phyloP scores from a whole-genome alignment of 2,797 vertebrate genomes.

The Amniataba percoides region DNA sequence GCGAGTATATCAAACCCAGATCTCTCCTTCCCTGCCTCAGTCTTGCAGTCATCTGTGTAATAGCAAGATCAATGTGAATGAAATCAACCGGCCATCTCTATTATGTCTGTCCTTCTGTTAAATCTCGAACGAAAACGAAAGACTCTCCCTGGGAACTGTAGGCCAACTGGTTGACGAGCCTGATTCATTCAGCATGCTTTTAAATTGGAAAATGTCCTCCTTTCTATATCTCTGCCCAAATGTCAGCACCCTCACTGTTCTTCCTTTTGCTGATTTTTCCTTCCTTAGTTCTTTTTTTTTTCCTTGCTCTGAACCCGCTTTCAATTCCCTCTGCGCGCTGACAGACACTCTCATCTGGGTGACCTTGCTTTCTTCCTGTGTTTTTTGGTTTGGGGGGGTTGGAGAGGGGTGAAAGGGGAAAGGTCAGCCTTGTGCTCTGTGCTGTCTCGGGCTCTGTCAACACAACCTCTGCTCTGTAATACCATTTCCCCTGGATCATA shows the following conservation, averaged over 20 bases:
- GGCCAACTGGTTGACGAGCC: constrained; percentile 56
- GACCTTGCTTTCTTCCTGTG: constrained; percentile 82
- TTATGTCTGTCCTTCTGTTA: constrained; percentile 67
- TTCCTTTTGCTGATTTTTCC: constrained; percentile 32
- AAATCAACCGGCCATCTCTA: constrained; percentile 72
- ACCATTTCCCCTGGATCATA: constrained; percentile 66
- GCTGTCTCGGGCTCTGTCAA: constrained; percentile 79
- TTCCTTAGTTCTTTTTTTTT: background rate
- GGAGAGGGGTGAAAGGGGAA: constrained; percentile 68
- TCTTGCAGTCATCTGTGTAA: constrained; percentile 75
- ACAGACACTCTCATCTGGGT: constrained; percentile 80
- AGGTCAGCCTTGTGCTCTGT: constrained; percentile 73
- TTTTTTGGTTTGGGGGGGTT: constrained; percentile 69
- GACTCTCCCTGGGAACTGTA: constrained; percentile 40
- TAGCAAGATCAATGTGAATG: constrained; percentile 71
- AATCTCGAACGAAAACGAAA: constrained; percentile 55
- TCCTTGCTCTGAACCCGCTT: constrained; percentile 62
- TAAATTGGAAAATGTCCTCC: constrained; percentile 61
- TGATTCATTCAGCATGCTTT: constrained; percentile 68
- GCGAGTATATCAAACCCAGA: constrained; percentile 73
- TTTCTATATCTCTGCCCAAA: constrained; percentile 49
- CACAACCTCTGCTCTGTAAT: constrained; percentile 78
- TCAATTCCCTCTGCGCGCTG: constrained; percentile 74
- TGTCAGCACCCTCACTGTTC: constrained; percentile 48
- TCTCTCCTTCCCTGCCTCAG: constrained; percentile 38